Conservation (phyloP, 2,113 vertebrate genomes). For the Potamarius usumacintae region DNA sequence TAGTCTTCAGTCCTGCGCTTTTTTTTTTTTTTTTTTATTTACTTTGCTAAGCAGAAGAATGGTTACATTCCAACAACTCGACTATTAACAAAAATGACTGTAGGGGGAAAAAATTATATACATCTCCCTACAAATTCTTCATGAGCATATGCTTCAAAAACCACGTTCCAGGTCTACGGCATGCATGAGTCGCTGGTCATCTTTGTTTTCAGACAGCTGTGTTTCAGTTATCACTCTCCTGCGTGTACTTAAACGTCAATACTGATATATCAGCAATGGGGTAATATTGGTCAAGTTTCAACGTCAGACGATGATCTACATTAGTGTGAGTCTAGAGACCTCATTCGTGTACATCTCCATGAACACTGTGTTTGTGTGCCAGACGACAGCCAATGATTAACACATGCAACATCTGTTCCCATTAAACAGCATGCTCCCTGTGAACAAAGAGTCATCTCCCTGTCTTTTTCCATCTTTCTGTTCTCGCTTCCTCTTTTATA, state of each 20-base stretch:
- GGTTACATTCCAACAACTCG: neutral
- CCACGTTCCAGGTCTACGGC: neutral
- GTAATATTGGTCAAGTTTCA: neutral
- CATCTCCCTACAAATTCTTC: neutral
- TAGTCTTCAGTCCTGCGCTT: neutral
- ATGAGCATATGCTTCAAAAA: neutral
- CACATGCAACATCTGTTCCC: conserved; percentile 54
- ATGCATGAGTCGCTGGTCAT: neutral
- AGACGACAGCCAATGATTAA: conserved; percentile 51
- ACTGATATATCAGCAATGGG: neutral
- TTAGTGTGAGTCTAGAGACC: neutral
- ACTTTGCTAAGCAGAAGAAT: neutral
- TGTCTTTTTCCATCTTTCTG: conserved; percentile 10
- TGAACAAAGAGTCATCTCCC: conserved; percentile 22
- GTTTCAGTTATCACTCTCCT: conserved; percentile 1
- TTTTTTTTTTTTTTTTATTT: too few species aligned
- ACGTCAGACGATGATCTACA: conserved; percentile 6
- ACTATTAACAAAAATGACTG: neutral
- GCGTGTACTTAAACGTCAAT: conserved; percentile 6
- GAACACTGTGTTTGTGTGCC: neutral
- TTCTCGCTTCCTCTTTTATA: conserved; percentile 1
- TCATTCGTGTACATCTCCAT: neutral
- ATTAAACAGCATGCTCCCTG: conserved; percentile 53
- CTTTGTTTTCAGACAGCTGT: conserved; percentile 14
- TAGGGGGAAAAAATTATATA: neutral